Base-by-base conservation (phyloP, 2,797 vertebrate genomes). In the Myioborus melanocephalus region DNA sequence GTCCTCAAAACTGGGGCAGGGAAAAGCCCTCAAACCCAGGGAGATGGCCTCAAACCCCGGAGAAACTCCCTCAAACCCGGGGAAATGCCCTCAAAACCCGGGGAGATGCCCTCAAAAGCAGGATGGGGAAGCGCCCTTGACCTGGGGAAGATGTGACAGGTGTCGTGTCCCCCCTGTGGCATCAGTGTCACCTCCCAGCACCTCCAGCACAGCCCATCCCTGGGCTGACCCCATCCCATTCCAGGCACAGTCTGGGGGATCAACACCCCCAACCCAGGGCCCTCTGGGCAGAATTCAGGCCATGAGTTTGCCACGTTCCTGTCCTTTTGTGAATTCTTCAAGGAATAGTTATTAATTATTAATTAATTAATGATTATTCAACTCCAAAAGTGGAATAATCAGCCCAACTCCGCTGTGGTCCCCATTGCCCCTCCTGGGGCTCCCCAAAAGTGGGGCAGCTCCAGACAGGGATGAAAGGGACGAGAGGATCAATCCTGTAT, bases 251-350 rank as follows among this genome's bases (percentile, higher is more conserved):
- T 44, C 19, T 16, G 10, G 41, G 34, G 43, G 23, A 53, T 70
- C 68, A 14, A 15, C 22, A 8, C 1, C 30, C 50, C 4, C 0
- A 9, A 17, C 1, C 5, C 2, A 0, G 1, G 39, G 4, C 2
- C 30, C 49, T 34, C 43, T 1, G 35, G 20, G 55, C n/a, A 14
- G 56, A 37, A 47, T 18, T 49, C 63, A 61, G 26, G 52, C 68
- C 9, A 1, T 12, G 80, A 86, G 50, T 47, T 37, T 10, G 11
- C 80, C 32, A 3, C 3, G 1, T 59, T n/a, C 35, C 47, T n/a
- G 34, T 27, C 61, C 24, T 10, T 61, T 63, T 35, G 87, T 53
- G 70, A 57, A 34, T 91, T 87, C 86, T 87, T 84, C 39, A 50
- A 46, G 24, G 14, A 56, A n/a, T 56, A 7, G 22, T 34, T 24